Base-by-base conservation (phyloP, 2,888 invertebrate species). In the Boloria selene region DNA sequence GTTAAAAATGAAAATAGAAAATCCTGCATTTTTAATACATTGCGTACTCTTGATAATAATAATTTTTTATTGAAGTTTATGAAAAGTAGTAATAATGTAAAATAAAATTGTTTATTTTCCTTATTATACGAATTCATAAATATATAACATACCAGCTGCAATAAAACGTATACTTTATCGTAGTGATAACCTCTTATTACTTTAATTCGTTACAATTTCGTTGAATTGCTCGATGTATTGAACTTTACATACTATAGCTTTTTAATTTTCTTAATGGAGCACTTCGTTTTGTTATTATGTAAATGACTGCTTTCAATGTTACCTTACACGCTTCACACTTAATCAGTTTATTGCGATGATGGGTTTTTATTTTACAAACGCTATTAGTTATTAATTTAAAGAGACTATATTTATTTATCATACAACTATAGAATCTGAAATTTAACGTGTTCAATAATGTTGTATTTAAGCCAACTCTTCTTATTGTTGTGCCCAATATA, bases 181-280 rank as follows among this genome's bases (percentile, higher is more conserved):
- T 4, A 13, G 42, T 52, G 10, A 26, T 18, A 18, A 47, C 16
- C 17, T 26, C 44, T 58, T 52, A 58, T 52, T 54, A 60, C 53
- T 44, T 67, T 61, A 60, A 61, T 64, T 58, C 56, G 52, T 58
- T 64, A 58, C 42, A n/a, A 45, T 60, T 53, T 56, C 31, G 45
- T 61, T 65, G 45, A 50, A 59, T 69, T 63, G 31, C 10, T 61
- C 14, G n/a, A 53, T 54, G 7, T 49, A 31, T 65, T 52, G 16
- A 31, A 64, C 16, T n/a, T 50, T 52, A 52, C 38, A 63, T 59
- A 65, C 56, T 69, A 72, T 71, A 70, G 67, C 58, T 71, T 69
- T 74, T 73, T 73, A 75, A 76, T 75, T 74, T 73, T 68, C 69
- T 61, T 74, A 76, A 76, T 75, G 74, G 74, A 72, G 61, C 53